These are phyloP conservation scores for Yponomeuta plumbellus DNA, from an alignment of 2,888 invertebrate species.

Conservation along the genomic window DNA sequence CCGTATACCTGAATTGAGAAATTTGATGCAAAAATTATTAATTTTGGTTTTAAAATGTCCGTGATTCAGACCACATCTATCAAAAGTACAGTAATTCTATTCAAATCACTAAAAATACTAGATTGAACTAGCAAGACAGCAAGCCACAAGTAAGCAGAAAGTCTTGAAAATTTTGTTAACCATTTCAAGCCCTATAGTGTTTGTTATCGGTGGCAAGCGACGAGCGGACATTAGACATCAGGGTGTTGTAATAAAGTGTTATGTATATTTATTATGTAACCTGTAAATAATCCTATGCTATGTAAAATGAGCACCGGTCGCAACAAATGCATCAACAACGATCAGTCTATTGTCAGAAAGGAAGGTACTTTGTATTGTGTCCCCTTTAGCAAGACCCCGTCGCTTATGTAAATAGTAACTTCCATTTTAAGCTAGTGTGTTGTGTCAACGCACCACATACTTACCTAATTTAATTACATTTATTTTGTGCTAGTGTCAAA, in stretches of 20 bases:
- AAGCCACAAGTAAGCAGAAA: too few species aligned
- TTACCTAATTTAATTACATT: conserved; percentile 1
- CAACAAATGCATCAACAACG: conserved; percentile 73
- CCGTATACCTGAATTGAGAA: too few species aligned
- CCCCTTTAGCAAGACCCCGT: conserved; percentile 51
- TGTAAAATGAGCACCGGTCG: conserved; percentile 74
- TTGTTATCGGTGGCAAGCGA: conserved; percentile 12
- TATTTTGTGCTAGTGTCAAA: conserved; percentile 13
- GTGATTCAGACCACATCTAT: too few species aligned
- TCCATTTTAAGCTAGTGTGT: background rate
- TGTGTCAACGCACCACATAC: background rate
- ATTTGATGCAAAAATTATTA: too few species aligned
- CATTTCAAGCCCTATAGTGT: conserved; percentile 28
- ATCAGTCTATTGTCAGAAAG: conserved; percentile 76
- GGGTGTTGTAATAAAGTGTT: conserved; percentile 50
- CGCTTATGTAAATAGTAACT: background rate
- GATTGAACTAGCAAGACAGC: too few species aligned
- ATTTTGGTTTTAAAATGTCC: too few species aligned
- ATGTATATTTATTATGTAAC: conserved; percentile 59
- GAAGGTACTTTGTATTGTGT: conserved; percentile 54
- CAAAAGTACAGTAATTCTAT: too few species aligned
- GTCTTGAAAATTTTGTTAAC: too few species aligned
- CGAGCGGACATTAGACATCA: conserved; percentile 29
- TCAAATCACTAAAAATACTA: too few species aligned
- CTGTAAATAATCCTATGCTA: conserved; percentile 73